Evolutionary conservation across 2,888 invertebrate species (phyloP), one percentile per base, ranked within the genome.

Genomic region (Resseliella maxima): DNA sequence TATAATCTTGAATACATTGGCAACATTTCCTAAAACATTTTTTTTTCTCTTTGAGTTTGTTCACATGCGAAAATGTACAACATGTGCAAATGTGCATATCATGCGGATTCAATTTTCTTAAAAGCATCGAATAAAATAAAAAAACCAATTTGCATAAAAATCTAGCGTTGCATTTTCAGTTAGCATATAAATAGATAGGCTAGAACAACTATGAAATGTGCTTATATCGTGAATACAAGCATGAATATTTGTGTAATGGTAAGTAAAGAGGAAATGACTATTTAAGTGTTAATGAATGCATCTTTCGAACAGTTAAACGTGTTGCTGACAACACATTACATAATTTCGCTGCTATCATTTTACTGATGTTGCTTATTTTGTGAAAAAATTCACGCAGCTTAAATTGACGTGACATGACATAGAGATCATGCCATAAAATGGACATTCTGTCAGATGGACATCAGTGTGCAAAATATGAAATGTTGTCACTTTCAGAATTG

Each of bases 81-180:
- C 24, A 24, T 50, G 50, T 50, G 31, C 31, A 31, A 72, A 15
- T 72, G 31, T 31, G 31, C 72, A 72, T 72, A 15, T 72, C 72
- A 72, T 31, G 72, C 15, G 72, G 35, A 72, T 72, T 72, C 31
- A 72, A 72, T 72, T 72, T 72, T 27, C 10, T 35, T 72, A 72
- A 72, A 72, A 72, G 72, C 72, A 27, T 59, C 15, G 18, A 35
- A 72, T 31, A 72, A 59, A 59, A 59, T 24, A 50, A 27, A 59
- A 35, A 35, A 18, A 31, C 0, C 72, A 35, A 72, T 72, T 72
- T 72, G 31, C 31, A 72, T 72, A 35, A 59, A 27, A n/a, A n/a
- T n/a, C n/a, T 50, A 18, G 18, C 59, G 31, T 31, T 72, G 72
- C n/a, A 15, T 12, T 31, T 24, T 3, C 24, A 59, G n/a, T 24